phyloP scores from a whole-genome alignment of 2,797 vertebrate species.

The Selene dorsalis region DNA sequence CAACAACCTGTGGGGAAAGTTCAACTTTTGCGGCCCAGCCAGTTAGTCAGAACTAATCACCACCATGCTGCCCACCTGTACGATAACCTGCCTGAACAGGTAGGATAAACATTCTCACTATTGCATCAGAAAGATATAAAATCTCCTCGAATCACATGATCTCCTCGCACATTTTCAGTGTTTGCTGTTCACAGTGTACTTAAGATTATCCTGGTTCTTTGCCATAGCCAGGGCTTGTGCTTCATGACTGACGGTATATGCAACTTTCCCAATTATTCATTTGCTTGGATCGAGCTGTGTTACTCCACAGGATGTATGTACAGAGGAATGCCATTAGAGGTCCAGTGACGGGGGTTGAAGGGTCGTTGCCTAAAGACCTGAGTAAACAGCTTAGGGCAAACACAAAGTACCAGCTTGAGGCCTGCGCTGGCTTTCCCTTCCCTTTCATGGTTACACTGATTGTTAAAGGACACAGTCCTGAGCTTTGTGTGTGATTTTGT shows the following conservation, averaged over 20 bases:
- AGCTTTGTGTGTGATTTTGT: slow-evolving; percentile 21
- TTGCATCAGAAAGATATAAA: not conserved
- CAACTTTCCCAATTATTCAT: slow-evolving; percentile 4
- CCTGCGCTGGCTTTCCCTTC: slow-evolving; percentile 5
- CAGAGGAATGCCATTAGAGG: slow-evolving; percentile 53
- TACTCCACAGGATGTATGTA: not conserved
- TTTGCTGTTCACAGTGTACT: slow-evolving; percentile 39
- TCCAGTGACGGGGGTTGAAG: slow-evolving; percentile 28
- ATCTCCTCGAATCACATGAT: slow-evolving; percentile 8
- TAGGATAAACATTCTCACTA: not conserved
- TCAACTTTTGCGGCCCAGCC: no score
- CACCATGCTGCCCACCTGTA: not conserved
- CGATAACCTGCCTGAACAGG: not conserved
- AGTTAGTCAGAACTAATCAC: not conserved
- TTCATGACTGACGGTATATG: slow-evolving; percentile 6
- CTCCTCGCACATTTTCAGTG: slow-evolving; percentile 2
- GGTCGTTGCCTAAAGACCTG: slow-evolving; percentile 35
- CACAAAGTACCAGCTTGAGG: slow-evolving; percentile 24
- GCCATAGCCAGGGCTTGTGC: not conserved
- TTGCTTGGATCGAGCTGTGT: slow-evolving; percentile 5
- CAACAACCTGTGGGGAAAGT: no score
- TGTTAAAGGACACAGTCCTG: not conserved
- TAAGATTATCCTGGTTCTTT: not conserved
- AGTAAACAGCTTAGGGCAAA: slow-evolving; percentile 54
- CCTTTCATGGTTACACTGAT: not conserved